Evolutionary conservation across 2,797 vertebrate genomes (phyloP), one percentile per base, ranked within the genome.

Genomic region (Acrocephalus scirpaceus): DNA sequence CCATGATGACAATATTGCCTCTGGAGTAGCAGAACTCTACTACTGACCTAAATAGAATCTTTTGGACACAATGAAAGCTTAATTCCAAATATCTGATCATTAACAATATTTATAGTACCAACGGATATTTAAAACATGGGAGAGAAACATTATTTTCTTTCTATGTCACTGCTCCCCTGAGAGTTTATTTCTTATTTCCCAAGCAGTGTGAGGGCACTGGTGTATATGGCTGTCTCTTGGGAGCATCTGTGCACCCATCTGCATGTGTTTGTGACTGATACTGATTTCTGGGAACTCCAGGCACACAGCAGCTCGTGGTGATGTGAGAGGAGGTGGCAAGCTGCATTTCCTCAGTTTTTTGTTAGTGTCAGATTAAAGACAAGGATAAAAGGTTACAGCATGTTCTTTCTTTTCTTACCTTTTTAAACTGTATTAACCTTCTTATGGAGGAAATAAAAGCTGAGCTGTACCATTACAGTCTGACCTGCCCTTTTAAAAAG

Each of bases 301-400:
- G 62, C 79, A 60, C 65, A 67, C 17, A 80, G 65, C n/a, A 94
- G 40, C 5, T 3, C 3, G 1, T 66, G 20, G 15, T 87, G 89
- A 95, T 96, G 61, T 40, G 86, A 89, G 53, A 94, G 74, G 89
- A 93, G 56, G 72, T 77, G 83, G 70, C 82, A 93, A 85, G 66
- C 32, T 93, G n/a, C 32, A 20, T 80, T 79, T 92, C 75, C 56
- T 90, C 2, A 0, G 1, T 56, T 96, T 83, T 96, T 48, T 83
- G 69, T 90, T 94, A 92, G 66, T 92, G 91, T 94, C 90, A 87
- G 64, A 93, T 92, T 93, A 91, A 96, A 94, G 82, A 80, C 75
- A 97, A 97, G 89, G 90, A 87, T 95, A 93, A 97, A 97, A 95
- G 92, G 93, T 95, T 97, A 92, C 54, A 77, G 42, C 42, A 25